A percentile compares a stretch with the other conserved stretches of the same genome.
Conservation (phyloP, 1,140 invertebrate genomes). For the Caerostris extrusa region DNA sequence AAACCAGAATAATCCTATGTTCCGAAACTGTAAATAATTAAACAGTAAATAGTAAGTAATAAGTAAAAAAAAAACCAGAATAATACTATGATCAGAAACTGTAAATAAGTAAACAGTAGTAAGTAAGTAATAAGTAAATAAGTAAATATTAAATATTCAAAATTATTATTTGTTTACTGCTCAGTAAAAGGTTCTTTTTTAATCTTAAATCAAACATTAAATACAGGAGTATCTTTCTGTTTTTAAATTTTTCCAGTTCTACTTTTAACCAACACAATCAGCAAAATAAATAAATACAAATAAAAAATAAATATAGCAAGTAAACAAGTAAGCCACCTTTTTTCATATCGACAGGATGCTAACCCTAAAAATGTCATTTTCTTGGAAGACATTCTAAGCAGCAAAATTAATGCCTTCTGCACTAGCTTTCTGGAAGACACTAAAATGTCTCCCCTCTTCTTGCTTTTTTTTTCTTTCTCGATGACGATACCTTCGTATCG, state of each 20-base stretch:
- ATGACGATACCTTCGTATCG: constrained; percentile 26
- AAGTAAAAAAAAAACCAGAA: too few species aligned
- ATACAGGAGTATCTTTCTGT: background rate
- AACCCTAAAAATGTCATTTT: constrained; percentile 63
- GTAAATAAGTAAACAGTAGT: too few species aligned
- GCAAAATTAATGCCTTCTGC: constrained; percentile 64
- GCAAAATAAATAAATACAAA: background rate
- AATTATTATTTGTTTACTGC: too few species aligned
- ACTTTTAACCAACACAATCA: background rate
- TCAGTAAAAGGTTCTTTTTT: too few species aligned
- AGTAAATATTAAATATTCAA: too few species aligned
- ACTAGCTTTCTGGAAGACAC: constrained; percentile 53
- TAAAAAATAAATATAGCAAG: background rate
- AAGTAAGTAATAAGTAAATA: too few species aligned
- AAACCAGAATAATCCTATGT: background rate
- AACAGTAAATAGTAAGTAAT: too few species aligned
- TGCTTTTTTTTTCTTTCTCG: background rate
- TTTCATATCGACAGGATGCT: background rate
- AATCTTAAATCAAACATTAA: too few species aligned
- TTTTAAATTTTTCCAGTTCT: background rate
- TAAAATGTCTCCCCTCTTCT: constrained; percentile 29
- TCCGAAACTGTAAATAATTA: background rate
- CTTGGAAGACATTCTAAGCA: constrained; percentile 23
- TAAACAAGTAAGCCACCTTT: constrained; percentile 11
- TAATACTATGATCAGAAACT: too few species aligned